Conservation (phyloP, 2,888 invertebrate genomes). For the Eledona agricola region DNA sequence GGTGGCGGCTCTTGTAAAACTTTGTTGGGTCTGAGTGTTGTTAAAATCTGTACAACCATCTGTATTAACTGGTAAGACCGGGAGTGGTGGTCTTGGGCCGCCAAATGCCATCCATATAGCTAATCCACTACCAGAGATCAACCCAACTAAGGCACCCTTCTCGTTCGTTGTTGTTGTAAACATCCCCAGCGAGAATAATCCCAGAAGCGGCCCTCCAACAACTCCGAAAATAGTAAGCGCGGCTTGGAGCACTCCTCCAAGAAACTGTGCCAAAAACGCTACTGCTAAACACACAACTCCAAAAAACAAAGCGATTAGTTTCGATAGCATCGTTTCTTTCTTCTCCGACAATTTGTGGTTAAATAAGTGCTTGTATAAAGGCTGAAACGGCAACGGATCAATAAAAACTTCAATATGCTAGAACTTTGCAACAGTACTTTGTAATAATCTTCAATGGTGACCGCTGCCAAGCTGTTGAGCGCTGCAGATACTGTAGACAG, state of each 20-base stretch:
- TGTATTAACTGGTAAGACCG: constrained; percentile 67
- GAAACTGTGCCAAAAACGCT: constrained; percentile 82
- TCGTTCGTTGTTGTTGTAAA: constrained; percentile 78
- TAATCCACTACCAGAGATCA: constrained; percentile 71
- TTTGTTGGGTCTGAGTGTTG: neutral
- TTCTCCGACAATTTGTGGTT: constrained; percentile 59
- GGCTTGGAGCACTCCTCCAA: constrained; percentile 89
- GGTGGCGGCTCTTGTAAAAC: constrained; percentile 2
- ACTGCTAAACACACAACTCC: constrained; percentile 81
- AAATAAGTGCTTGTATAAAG: constrained; percentile 57
- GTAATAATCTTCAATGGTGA: constrained; percentile 88
- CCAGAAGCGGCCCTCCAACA: constrained; percentile 87
- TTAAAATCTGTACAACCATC: constrained; percentile 65
- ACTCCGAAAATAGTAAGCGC: constrained; percentile 87
- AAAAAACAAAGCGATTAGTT: constrained; percentile 74
- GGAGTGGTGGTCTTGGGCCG: constrained; percentile 72
- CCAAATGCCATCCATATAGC: constrained; percentile 89
- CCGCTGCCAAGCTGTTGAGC: constrained; percentile 87
- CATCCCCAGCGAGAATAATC: constrained; percentile 87
- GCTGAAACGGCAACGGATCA: constrained; percentile 51
- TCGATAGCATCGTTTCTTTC: constrained; percentile 67
- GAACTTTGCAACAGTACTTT: constrained; percentile 63
- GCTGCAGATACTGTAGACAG: constrained; percentile 92
- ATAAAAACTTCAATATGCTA: constrained; percentile 4
- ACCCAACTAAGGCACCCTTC: constrained; percentile 75